These are phyloP conservation scores for Syrphus vitripennis DNA, from an alignment of 2,888 invertebrate species.

Conservation along the genomic window DNA sequence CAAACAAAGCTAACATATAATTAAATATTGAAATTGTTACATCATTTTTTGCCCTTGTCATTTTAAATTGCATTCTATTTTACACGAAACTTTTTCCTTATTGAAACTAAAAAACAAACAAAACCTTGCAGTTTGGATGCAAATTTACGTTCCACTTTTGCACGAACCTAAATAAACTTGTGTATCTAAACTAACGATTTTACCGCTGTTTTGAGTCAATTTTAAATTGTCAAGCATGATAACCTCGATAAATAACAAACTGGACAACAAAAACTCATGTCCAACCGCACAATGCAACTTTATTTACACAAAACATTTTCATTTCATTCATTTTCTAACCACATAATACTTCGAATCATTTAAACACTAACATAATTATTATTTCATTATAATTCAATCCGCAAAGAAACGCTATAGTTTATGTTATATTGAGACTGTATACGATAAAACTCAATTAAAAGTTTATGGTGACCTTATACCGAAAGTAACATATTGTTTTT, in stretches of 20 bases:
- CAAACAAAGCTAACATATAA: no score
- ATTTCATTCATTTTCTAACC: conserved; percentile 22
- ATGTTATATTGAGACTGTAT: background rate
- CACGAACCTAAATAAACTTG: no score
- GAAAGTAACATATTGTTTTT: no score
- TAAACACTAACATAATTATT: conserved; percentile 24
- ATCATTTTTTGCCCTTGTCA: background rate
- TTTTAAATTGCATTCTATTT: background rate
- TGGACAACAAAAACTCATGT: conserved; percentile 6
- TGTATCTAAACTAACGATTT: no score
- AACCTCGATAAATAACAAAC: conserved; percentile 18
- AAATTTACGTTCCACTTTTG: background rate
- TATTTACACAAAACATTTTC: conserved; percentile 16
- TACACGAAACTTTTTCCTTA: background rate
- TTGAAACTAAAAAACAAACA: background rate
- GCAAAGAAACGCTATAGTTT: background rate
- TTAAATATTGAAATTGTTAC: no score
- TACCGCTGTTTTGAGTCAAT: background rate
- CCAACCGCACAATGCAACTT: background rate
- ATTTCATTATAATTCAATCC: background rate
- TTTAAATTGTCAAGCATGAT: conserved; percentile 12
- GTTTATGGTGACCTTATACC: background rate
- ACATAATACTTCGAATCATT: conserved; percentile 18
- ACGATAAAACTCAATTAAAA: background rate
- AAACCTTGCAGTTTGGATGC: background rate